Percentiles rank a stretch among this genome's conserved stretches.
These are phyloP conservation scores for Apis mellifera DNA, from an alignment of 1,140 invertebrate species.

Conservation along the genomic window Amel_HAv3.1 CM009936.2:3737501-3738000, in stretches of 20 bases:
- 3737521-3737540: not conserved
- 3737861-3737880: slow-evolving; percentile 37
- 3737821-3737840: slow-evolving; percentile 25
- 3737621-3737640: slow-evolving; percentile 46
- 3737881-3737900: slow-evolving; percentile 40
- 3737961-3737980: slow-evolving; percentile 28
- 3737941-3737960: slow-evolving; percentile 45
- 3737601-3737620: slow-evolving; percentile 36
- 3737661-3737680: slow-evolving; percentile 41
- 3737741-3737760: not conserved
- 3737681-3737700: slow-evolving; percentile 2
- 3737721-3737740: slow-evolving; percentile 32
- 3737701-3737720: slow-evolving; percentile 10
- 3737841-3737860: slow-evolving; percentile 25
- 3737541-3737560: not conserved
- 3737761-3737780: slow-evolving; percentile 12
- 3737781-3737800: slow-evolving; percentile 4
- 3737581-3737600: slow-evolving; percentile 5
- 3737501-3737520: slow-evolving; percentile 16
- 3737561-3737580: not conserved
- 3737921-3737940: slow-evolving; percentile 42
- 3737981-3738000: slow-evolving; percentile 17
- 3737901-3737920: slow-evolving; percentile 47
- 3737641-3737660: slow-evolving; percentile 37
- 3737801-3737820: slow-evolving; percentile 35